phyloP scores from a whole-genome alignment of 92 coral and sea anemone genomes.

The Phymanthus crucifer region DNA sequence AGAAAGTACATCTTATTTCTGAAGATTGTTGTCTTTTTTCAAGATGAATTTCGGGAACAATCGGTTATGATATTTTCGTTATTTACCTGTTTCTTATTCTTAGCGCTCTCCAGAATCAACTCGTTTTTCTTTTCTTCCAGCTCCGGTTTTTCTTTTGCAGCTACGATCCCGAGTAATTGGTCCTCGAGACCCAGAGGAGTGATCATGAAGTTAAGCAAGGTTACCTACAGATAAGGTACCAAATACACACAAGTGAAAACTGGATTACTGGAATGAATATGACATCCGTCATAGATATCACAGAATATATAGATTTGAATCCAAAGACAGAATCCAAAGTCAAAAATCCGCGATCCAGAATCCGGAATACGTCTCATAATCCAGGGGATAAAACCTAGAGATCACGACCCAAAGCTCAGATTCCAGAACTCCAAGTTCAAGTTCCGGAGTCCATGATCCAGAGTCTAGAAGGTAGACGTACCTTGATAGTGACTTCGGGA shows the following conservation, averaged over 20 bases:
- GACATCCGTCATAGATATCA: background rate
- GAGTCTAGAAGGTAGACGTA: conserved; percentile 18
- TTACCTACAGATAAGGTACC: conserved; percentile 52
- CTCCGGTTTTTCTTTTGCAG: conserved; percentile 96
- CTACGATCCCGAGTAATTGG: conserved; percentile 93
- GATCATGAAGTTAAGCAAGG: conserved; percentile 95
- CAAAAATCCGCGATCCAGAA: background rate
- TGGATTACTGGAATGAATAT: background rate
- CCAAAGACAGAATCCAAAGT: background rate
- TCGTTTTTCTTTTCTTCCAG: conserved; percentile 93
- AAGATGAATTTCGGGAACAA: no score
- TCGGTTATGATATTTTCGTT: background rate
- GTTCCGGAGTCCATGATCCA: background rate
- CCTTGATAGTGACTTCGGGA: conserved; percentile 98
- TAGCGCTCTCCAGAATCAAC: conserved; percentile 90
- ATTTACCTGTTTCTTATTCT: conserved; percentile 88
- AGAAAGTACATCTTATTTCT: background rate
- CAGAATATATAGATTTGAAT: background rate
- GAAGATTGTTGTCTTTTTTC: background rate
- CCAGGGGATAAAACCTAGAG: no score
- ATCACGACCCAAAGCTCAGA: background rate
- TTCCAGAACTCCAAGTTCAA: background rate
- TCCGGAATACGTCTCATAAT: no score
- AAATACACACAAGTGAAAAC: no score
- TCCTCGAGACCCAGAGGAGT: conserved; percentile 96